Base-by-base conservation (phyloP, 2,113 vertebrate genomes). In the Plecotus auritus region DNA sequence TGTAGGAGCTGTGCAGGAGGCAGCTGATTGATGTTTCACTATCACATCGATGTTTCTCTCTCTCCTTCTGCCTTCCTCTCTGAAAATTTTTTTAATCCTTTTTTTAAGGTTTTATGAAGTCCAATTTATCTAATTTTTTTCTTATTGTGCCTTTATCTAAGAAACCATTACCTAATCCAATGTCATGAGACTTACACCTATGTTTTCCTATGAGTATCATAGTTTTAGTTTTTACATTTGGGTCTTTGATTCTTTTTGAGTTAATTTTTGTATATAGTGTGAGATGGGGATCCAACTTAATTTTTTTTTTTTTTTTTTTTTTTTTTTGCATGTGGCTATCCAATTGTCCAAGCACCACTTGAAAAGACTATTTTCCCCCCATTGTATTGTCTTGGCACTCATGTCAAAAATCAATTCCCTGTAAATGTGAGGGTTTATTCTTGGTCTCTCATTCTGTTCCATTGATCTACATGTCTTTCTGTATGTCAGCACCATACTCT, bases 301-400 rank as follows among this genome's bases (percentile, higher is more conserved):
- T 91, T 73, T 59, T 92, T 91, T 73, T 59, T 92, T 91, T 73
- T 59, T 92, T 91, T 73, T 59, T 92, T 91, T 73, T 59, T 92
- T 91, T 73, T 59, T 92, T 90, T 89, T 81, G 28, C 32, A 40
- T 16, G 9, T 84, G 61, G 14, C 37, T 51, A n/a, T 47, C 9
- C 13, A 30, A 14, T 85, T 82, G 47, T 77, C 37, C 64, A 45
- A 87, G 61, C 18, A 81, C 10, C 69, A n/a, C 18, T 89, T 89
- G 23, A 91, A 93, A 91, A 82, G 67, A 51, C 20, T 47, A 6
- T 74, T 81, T 35, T 56, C 32, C 1, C 2, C 51, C 23, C 61
- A 64, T 35, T 69, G 14, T 59, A 22, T 35, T 56, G 54, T 85
- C 59, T 81, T 61, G 35, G 78, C 30, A 59, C 35, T 66, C 9